Evolutionary conservation across 2,888 invertebrate species (phyloP), one percentile per base, ranked within the genome.

Genomic region (Fissipunctia ypsillon): DNA sequence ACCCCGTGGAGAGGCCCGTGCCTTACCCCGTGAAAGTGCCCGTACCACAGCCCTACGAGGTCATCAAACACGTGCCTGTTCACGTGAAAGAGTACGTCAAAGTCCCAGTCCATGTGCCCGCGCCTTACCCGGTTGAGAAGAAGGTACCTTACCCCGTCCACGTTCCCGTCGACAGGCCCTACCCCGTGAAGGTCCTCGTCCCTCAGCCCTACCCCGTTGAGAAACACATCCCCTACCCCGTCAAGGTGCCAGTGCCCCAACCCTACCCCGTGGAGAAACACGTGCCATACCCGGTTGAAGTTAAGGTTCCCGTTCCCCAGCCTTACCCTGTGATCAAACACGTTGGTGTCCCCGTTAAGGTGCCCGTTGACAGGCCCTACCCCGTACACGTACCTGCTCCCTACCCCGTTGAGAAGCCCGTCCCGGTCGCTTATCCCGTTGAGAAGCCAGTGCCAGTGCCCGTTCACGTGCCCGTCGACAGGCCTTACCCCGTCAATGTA

Each of bases 131-230:
- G 57, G 98, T 98, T 56, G 98, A 98, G 94, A 98, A 97, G 96
- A 97, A 97, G 90, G 97, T 98, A 68, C 97, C 97, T 80, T 97
- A 97, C 89, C 98, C 98, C 84, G 97, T 97, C 70, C 96, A 97
- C 87, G 97, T 98, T 70, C 97, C 97, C 88, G 98, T 98, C 84
- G 98, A 98, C 93, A 97, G 97, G 92, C 98, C 98, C 76, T 97
- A 97, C 93, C 98, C 98, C 90, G 98, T 98, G 88, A 98, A 98
- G 95, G 98, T 98, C 70, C 95, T 97, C 72, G 98, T 98, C 72
- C 98, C 98, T 76, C 98, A 98, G 88, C 98, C 98, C 85, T 98
- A 98, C 95, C 98, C 98, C 82, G 98, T 98, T 28, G 98, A 98
- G 93, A 98, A 98, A 93, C 97, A 97, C 91, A 93, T 98, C 22